phyloP scores from a whole-genome alignment of 37 sponge, comb jelly and placozoan species.

The Tethya wilhelma region DNA sequence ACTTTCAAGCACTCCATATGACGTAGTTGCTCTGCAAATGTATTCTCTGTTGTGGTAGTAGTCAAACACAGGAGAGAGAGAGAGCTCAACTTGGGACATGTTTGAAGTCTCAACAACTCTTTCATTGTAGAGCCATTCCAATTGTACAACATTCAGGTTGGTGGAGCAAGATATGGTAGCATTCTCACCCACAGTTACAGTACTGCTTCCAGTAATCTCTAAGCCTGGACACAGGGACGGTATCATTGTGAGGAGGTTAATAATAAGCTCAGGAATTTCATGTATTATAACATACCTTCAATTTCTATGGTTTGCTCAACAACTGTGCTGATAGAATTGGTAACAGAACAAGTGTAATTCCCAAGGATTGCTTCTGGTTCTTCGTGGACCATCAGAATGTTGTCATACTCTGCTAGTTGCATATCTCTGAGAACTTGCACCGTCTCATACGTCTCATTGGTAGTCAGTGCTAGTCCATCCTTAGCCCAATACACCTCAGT shows the following conservation, averaged over 20 bases:
- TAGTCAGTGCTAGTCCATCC: constrained; percentile 6
- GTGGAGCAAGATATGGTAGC: constrained; percentile 17
- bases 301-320: constrained; percentile 1
- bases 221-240: not conserved
- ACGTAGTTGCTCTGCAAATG: not conserved
- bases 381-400: not conserved
- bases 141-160: constrained; percentile 7
- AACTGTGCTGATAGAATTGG: not conserved
- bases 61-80: not conserved
- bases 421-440: constrained; percentile 11
- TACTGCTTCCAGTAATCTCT: not conserved
- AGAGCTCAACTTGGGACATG: not conserved
- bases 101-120: not conserved
- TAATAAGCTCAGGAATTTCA: not conserved
- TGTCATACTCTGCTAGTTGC: constrained; percentile 8
- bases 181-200: constrained; percentile 9
- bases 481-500: constrained; percentile 7
- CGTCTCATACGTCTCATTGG: not conserved
- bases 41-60: constrained; percentile 24
- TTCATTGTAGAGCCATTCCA: constrained; percentile 1
- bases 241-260: not conserved
- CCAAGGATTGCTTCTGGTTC: not conserved
- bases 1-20: constrained; percentile 20
- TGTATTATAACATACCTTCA: constrained; percentile 7
- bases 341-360: constrained; percentile 3